Base-by-base conservation (phyloP, 2,113 vertebrate species). In the Anser brachyrhynchus region DNA sequence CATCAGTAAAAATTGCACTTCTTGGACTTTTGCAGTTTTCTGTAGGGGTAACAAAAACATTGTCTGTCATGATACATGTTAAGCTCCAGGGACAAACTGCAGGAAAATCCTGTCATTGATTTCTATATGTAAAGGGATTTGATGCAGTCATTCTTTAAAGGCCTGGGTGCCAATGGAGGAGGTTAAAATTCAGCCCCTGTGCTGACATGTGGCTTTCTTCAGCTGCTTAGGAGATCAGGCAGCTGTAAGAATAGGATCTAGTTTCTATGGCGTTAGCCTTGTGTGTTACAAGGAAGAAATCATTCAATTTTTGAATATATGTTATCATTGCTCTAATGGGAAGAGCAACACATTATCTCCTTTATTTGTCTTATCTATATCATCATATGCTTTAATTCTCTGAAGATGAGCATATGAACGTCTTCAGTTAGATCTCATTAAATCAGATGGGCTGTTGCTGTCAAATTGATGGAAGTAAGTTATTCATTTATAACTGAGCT, bases 391-490 rank as follows among this genome's bases (percentile, higher is more conserved):
- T 73, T 91, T 93, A 95, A 95, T 95, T 95, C 86, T 92, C 92
- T 92, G 58, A 84, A 82, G 92, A 89, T 3, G 15, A 92, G 66
- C 81, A 19, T 62, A 71, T 87, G 90, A 95, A 87, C 71, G 89
- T 92, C 89, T 93, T 89, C 58, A 93, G 84, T 93, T 96, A 89
- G 81, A 87, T 95, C 95, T 95, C 96, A 95, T 97, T 95, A 94
- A 91, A 89, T 95, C 81, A 87, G 70, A 94, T 95, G 7, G 54
- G 89, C 84, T 87, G 85, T 87, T 87, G 74, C 96, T 96, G 90
- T 96, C 92, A 94, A 95, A 96, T 84, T 95, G 95, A 91, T 94
- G 67, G 81, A 91, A 95, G 69, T 89, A 84, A 95, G 66, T 94
- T 94, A 92, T 73, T 96, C 49, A 87, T 96, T 96, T 96, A 79